These are phyloP conservation scores for Liodrosophila aerea DNA, from an alignment of 2,888 invertebrate genomes.

Conservation along the genomic window DNA sequence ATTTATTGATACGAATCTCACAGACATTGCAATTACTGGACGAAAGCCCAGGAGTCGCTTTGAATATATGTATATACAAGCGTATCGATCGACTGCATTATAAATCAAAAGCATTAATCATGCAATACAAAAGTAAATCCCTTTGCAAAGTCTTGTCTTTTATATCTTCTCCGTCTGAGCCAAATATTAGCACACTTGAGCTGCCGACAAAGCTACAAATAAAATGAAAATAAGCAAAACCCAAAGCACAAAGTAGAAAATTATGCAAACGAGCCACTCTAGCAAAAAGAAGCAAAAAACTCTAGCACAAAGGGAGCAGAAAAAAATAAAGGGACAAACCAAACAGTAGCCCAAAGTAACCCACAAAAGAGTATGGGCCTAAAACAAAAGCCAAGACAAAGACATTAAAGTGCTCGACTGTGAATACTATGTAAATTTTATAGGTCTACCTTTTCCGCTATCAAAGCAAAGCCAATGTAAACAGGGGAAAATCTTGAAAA, in stretches of 20 bases:
- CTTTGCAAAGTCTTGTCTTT: conserved; percentile 26
- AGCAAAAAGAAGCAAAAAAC: conserved; percentile 31
- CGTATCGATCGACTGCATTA: conserved; percentile 44
- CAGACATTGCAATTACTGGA: conserved; percentile 22
- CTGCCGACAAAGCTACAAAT: conserved; percentile 40
- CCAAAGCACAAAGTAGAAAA: conserved; percentile 38
- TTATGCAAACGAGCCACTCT: conserved; percentile 63
- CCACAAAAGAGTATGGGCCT: conserved; percentile 45
- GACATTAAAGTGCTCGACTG: conserved; percentile 52
- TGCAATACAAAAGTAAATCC: conserved; percentile 39
- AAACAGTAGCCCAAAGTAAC: too few species aligned
- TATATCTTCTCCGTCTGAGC: conserved; percentile 21
- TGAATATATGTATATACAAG: too few species aligned
- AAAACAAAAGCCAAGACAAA: conserved; percentile 51
- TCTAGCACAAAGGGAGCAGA: conserved; percentile 17
- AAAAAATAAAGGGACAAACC: conserved; percentile 6
- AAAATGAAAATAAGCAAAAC: conserved; percentile 26
- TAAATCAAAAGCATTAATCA: conserved; percentile 62
- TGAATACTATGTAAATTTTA: conserved; percentile 67
- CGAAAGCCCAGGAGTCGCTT: conserved; percentile 14
- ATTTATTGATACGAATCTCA: conserved; percentile 45
- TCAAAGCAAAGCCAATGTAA: background rate
- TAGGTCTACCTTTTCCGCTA: conserved; percentile 35
- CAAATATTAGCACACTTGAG: conserved; percentile 61
- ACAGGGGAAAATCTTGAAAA: conserved; percentile 16